Evolutionary conservation across 92 coral and sea anemone genomes (phyloP), one percentile per base, ranked within the genome.

Genomic region (Anthopleura xanthogrammica): DNA sequence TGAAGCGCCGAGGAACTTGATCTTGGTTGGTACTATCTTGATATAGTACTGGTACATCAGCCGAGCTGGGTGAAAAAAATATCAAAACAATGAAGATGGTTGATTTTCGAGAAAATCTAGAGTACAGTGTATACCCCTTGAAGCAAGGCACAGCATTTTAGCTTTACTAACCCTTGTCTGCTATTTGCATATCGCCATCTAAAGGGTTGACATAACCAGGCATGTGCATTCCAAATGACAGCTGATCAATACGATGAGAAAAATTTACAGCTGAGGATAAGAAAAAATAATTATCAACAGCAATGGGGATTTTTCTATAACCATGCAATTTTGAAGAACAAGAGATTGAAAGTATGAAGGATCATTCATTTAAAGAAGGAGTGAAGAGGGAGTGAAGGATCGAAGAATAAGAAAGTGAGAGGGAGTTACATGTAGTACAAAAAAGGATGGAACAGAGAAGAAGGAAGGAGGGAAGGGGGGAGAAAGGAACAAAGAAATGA

Each of bases 11-110:
- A 94, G 87, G 57, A 86, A 78, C 76, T 94, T 92, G 75, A 96
- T 85, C 12, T 83, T 83, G n/a, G 99, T 96, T 52, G 99, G 99
- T 19, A 96, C 99, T 76, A 96, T 84, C 94, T 96, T 85, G 84
- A 96, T 94, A 76, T 96, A 94, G 66, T 96, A 96, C 83, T 96
- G 95, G 82, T 94, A 96, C 94, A 92, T 94, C 82, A 90, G 88
- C 8, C 95, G 83, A 77, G 88, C 99, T 96, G 86, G 42, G 86
- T 29, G 36, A 29, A 29, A 29, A 29, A 29, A 29, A 29, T 29
- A 29, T 29, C 36, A 29, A 29, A 29, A 29, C 36, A 29, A 29
- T 29, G 36, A 29, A 29, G 36, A 29, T 29, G 36, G 36, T 29
- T 29, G 36, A 29, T 29, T 29, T 29, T 29, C 36, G 36, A 29